Percentiles rank a stretch among this genome's conserved stretches.
These are phyloP conservation scores for Tangara arthus DNA, from an alignment of 2,797 vertebrate genomes.

Conservation along the genomic window DNA sequence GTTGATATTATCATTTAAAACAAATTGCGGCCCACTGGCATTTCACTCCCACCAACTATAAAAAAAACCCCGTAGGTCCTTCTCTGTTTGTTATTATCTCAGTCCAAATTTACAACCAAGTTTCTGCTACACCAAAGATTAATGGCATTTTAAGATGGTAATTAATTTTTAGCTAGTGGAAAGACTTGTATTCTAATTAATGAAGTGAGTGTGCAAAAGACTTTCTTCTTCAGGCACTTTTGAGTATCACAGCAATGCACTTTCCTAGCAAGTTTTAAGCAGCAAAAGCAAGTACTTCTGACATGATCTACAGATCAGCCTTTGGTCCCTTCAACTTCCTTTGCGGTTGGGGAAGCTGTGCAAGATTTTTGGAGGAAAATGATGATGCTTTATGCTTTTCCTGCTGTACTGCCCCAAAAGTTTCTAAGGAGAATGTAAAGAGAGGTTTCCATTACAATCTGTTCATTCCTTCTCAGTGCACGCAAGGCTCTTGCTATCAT, in stretches of 20 bases:
- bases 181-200: conserved; percentile 70
- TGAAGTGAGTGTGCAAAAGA: conserved; percentile 22
- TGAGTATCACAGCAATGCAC: neutral
- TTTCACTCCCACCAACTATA: conserved; percentile 31
- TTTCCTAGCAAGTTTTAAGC: conserved; percentile 23
- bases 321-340: neutral
- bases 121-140: conserved; percentile 58
- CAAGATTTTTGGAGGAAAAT: neutral
- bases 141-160: conserved; percentile 70
- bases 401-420: neutral
- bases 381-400: neutral
- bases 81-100: conserved; percentile 52
- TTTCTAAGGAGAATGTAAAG: neutral
- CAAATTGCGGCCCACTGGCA: conserved; percentile 33
- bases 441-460: neutral
- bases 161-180: conserved; percentile 71
- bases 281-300: conserved; percentile 2
- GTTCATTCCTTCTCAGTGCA: neutral
- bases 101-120: conserved; percentile 54
- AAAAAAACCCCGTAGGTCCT: neutral
- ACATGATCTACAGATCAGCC: neutral
- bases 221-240: conserved; percentile 46
- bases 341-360: neutral
- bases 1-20: conserved; percentile 40
- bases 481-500: neutral